Evolutionary conservation across 1,140 invertebrate species (phyloP), one percentile per base, ranked within the genome.

Genomic region (Trypoxylus dichotomus): DNA sequence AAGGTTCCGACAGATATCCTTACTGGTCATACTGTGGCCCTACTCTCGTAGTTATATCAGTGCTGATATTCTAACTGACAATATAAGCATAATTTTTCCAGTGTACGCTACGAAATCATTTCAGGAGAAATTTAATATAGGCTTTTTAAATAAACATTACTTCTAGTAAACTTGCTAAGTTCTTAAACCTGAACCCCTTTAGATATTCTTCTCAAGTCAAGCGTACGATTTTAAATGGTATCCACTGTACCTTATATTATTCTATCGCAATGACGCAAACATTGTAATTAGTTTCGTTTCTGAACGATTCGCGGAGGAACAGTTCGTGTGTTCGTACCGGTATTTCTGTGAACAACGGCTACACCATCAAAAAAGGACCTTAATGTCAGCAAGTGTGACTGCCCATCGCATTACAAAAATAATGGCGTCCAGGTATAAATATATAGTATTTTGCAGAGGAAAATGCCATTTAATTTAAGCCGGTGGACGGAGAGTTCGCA

Each of bases 301-400:
- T 19, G 15, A 24, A 27, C 19, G 27, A 5, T 32, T 29, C 71
- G 71, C 41, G 11, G 41, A 13, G 15, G 43, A 47, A 24, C 24
- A 21, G 21, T 74, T 15, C 21, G 29, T 29, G 41, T 13, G 43
- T 13, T 27, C 5, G 11, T 27, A 37, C 10, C 21, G 11, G 25
- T 29, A 71, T 29, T 71, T 19, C 5, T 54, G 47, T 15, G 47
- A 54, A 54, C 47, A 54, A 54, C 60, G 60, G 60, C 27, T 68
- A 68, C 8, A 13, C 60, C 60, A 29, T 68, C 60, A 15, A 74
- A 43, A 43, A 74, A 32, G 41, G 19, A n/a, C 15, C 19, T n/a
- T 74, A 74, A 74, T 74, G 72, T 74, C 72, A 43, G 29, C 27
- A 74, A 43, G 72, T 43, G 72, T 68, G 72, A 74, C 72, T 74